phyloP scores from a whole-genome alignment of 2,797 vertebrate species.

The Vultur gryphus region DNA sequence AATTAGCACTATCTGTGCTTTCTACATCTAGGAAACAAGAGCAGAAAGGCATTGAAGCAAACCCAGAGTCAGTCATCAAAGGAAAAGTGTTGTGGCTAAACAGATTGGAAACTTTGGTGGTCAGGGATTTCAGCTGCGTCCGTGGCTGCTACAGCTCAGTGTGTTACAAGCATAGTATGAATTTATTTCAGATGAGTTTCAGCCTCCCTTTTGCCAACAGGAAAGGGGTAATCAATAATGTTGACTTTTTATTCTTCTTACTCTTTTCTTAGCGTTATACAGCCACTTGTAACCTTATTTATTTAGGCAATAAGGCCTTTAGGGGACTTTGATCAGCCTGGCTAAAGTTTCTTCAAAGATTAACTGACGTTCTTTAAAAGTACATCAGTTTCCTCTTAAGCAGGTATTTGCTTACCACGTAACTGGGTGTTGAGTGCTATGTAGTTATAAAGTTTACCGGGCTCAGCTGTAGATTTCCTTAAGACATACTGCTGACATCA shows the following conservation, averaged over 20 bases:
- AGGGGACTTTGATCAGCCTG: conserved; percentile 65
- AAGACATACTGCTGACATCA: conserved; percentile 75
- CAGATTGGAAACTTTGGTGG: not conserved
- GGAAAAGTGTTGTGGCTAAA: not conserved
- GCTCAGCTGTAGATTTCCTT: conserved; percentile 72
- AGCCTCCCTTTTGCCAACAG: not conserved
- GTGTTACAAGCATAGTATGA: not conserved
- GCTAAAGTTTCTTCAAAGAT: conserved; percentile 71
- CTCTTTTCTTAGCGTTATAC: not conserved
- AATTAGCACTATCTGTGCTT: not conserved
- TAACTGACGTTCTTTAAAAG: conserved; percentile 61
- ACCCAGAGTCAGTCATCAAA: not conserved
- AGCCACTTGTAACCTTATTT: conserved; percentile 44
- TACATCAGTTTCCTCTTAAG: conserved; percentile 41
- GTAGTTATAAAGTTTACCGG: conserved; percentile 53
- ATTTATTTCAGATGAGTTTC: not conserved
- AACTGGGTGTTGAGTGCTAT: conserved; percentile 23
- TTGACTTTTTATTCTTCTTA: not conserved
- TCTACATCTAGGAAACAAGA: not conserved
- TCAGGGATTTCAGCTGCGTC: not conserved
- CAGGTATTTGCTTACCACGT: conserved; percentile 69
- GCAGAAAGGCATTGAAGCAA: not conserved
- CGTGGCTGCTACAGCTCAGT: not conserved
- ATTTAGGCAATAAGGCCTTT: conserved; percentile 65
- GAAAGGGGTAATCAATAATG: not conserved